Conservation (phyloP, 2,797 vertebrate genomes). For the Phrynocephalus vlangalii region DNA sequence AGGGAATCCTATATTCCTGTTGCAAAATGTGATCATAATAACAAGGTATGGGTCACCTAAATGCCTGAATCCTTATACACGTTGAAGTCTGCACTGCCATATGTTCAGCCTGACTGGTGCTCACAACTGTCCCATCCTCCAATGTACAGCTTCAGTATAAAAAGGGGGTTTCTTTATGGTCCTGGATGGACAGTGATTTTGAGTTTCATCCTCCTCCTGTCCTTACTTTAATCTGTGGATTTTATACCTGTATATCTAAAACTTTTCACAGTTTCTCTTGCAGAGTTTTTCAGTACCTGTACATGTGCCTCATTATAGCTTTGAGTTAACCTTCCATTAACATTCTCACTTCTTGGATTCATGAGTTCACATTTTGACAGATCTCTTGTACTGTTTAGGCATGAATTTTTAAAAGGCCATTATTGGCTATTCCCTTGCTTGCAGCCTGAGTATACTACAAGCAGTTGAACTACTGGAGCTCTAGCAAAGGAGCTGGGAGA, state of each 20-base stretch:
- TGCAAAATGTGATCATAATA: background rate
- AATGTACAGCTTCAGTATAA: background rate
- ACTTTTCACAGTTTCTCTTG: background rate
- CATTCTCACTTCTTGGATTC: conserved; percentile 24
- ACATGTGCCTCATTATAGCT: background rate
- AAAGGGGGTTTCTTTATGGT: background rate
- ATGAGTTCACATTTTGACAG: conserved; percentile 25
- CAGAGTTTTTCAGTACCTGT: background rate
- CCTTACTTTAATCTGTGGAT: background rate
- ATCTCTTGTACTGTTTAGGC: conserved; percentile 30
- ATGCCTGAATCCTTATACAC: too few relatives aligned
- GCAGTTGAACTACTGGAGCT: conserved; percentile 17
- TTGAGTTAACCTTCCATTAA: conserved; percentile 14
- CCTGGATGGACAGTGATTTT: too few relatives aligned
- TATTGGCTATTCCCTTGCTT: conserved; percentile 39
- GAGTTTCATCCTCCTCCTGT: background rate
- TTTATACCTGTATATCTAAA: background rate
- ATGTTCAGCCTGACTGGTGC: too few relatives aligned
- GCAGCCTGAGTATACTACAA: conserved; percentile 6
- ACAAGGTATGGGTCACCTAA: background rate
- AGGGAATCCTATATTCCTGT: too few relatives aligned
- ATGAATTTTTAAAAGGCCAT: conserved; percentile 47
- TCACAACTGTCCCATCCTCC: too few relatives aligned
- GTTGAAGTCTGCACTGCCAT: background rate
- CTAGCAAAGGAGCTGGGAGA: conserved; percentile 24